Conservation (phyloP, 2,888 invertebrate genomes). For the Drosophila subsilvestris region DNA sequence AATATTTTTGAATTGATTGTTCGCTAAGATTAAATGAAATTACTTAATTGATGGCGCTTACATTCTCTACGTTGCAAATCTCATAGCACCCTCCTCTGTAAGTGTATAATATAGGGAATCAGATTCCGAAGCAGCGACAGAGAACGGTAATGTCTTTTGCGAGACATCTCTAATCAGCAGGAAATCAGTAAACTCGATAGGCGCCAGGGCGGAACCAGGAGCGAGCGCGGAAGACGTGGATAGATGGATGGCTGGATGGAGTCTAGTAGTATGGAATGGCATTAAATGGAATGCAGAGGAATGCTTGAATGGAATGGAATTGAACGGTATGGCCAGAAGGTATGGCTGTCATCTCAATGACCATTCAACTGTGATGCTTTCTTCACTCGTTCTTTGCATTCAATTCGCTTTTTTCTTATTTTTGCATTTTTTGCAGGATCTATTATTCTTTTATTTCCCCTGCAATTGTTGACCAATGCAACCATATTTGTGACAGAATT, state of each 20-base stretch:
- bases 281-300: background rate
- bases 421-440: background rate
- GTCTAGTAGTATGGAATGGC: background rate
- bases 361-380: background rate
- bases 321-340: background rate
- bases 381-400: background rate
- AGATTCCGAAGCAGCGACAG: background rate
- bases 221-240: background rate
- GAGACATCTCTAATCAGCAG: conserved; percentile 48
- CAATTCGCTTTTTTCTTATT: background rate
- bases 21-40: too few relatives aligned
- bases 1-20: too few relatives aligned
- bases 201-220: conserved; percentile 20
- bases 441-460: background rate
- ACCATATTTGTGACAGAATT: too few relatives aligned
- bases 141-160: conserved; percentile 29
- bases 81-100: background rate
- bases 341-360: background rate
- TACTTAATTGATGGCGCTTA: too few relatives aligned
- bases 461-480: too few relatives aligned
- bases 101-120: background rate
- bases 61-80: too few relatives aligned
- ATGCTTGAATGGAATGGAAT: conserved; percentile 5
- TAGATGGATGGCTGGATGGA: background rate
- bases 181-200: conserved; percentile 39